A percentile compares a stretch with the other conserved stretches of the same genome.
These are phyloP conservation scores for Neodiprion fabricii DNA, from an alignment of 1,140 invertebrate species.

Conservation along the genomic window DNA sequence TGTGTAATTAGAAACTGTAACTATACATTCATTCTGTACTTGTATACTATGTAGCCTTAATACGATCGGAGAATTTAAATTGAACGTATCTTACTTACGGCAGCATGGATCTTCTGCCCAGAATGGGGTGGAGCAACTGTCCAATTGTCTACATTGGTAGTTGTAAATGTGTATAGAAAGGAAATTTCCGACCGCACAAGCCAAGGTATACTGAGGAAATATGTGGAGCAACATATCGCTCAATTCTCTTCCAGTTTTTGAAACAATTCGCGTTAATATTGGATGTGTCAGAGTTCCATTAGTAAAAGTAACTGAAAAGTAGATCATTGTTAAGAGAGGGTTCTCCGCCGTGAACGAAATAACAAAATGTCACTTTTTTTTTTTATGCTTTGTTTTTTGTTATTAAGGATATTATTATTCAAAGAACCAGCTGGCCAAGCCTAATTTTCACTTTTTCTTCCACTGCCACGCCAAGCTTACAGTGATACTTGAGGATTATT, in stretches of 20 bases:
- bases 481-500: too few relatives aligned
- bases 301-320: slow-evolving; percentile 28
- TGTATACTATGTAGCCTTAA: too few relatives aligned
- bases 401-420: too few relatives aligned
- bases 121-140: slow-evolving; percentile 32
- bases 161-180: slow-evolving; percentile 33
- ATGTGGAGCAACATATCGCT: slow-evolving; percentile 28
- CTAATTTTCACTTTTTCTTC: too few relatives aligned
- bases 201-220: slow-evolving; percentile 31
- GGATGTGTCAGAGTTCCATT: slow-evolving; percentile 33
- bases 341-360: background rate
- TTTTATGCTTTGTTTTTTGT: too few relatives aligned
- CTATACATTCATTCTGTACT: too few relatives aligned
- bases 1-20: too few relatives aligned
- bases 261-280: slow-evolving; percentile 20
- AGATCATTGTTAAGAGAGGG: background rate
- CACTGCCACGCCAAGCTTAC: too few relatives aligned
- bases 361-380: too few relatives aligned
- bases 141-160: slow-evolving; percentile 24
- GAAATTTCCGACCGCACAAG: slow-evolving; percentile 36
- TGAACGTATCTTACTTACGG: slow-evolving; percentile 24
- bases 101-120: slow-evolving; percentile 38
- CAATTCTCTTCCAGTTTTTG: slow-evolving; percentile 16
- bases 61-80: too few relatives aligned
- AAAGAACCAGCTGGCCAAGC: too few relatives aligned